phyloP scores from a whole-genome alignment of 1,140 invertebrate species.

The Zaprionus ornatus region DNA sequence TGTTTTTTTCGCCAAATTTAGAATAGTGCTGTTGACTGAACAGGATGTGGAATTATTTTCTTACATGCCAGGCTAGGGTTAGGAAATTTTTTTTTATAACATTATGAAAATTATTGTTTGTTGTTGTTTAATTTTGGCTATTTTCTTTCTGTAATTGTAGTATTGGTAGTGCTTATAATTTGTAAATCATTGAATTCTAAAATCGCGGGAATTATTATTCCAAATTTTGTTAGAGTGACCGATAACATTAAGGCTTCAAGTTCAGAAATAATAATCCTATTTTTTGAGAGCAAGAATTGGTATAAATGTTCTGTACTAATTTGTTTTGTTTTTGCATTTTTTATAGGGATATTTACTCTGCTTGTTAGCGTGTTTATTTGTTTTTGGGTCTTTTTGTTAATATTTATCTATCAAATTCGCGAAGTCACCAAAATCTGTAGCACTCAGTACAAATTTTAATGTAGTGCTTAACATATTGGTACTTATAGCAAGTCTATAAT shows the following conservation, averaged over 20 bases:
- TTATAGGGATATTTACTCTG: background rate
- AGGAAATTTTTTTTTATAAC: slow-evolving; percentile 17
- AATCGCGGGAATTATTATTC: background rate
- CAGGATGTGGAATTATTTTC: slow-evolving; percentile 2
- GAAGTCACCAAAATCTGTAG: no score
- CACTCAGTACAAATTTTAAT: no score
- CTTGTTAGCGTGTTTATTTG: no score
- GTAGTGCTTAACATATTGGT: no score
- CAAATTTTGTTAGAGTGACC: no score
- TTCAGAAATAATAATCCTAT: background rate
- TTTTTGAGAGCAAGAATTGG: background rate
- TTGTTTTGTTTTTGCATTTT: no score
- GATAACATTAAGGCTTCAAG: background rate
- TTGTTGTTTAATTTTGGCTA: background rate
- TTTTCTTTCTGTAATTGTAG: slow-evolving; percentile 3
- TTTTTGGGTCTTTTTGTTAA: no score
- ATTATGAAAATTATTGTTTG: background rate
- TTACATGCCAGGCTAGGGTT: slow-evolving; percentile 2
- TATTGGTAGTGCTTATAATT: background rate
- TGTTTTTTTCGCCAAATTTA: background rate
- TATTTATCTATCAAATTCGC: no score
- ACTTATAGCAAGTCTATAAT: no score
- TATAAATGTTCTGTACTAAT: background rate
- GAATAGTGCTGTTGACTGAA: background rate
- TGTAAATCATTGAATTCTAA: no score